These are phyloP conservation scores for Epizoanthus scotinus DNA, from an alignment of 92 coral and sea anemone genomes.

Conservation along the genomic window DNA sequence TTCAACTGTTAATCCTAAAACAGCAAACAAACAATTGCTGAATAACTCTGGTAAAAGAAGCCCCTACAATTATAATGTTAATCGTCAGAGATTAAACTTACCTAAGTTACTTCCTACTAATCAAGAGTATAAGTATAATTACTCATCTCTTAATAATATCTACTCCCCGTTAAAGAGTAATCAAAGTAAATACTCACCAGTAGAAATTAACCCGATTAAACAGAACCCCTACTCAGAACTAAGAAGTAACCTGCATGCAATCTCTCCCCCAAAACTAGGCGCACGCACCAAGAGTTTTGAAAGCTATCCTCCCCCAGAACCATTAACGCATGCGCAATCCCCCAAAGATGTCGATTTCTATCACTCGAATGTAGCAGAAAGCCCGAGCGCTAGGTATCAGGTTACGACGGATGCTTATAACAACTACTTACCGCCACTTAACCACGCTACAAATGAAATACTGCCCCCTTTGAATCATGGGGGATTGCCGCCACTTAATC, in stretches of 20 bases:
- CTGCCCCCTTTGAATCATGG: conserved; percentile 39
- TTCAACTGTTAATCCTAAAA: background rate
- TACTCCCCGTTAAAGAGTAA: background rate
- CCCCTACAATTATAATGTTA: background rate
- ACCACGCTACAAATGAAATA: conserved; percentile 24
- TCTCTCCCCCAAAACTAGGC: conserved; percentile 27
- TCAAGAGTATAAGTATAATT: background rate
- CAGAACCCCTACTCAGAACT: conserved; percentile 5
- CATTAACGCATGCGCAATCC: conserved; percentile 41
- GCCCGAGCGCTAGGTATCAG: conserved; percentile 30
- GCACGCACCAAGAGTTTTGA: conserved; percentile 30
- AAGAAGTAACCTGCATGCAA: conserved; percentile 38
- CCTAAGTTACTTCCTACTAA: background rate
- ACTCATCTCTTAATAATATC: background rate
- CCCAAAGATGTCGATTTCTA: conserved; percentile 40
- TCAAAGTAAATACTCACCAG: background rate
- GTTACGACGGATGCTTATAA: conserved; percentile 42
- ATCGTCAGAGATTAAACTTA: background rate
- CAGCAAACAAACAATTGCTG: background rate
- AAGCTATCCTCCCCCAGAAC: conserved; percentile 37
- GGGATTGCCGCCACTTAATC: conserved; percentile 33
- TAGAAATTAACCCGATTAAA: background rate
- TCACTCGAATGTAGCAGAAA: conserved; percentile 43
- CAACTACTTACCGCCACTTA: conserved; percentile 31
- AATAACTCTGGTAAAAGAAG: background rate